phyloP scores from a whole-genome alignment of 2,888 invertebrate species.

The Fabriciana adippe region DNA sequence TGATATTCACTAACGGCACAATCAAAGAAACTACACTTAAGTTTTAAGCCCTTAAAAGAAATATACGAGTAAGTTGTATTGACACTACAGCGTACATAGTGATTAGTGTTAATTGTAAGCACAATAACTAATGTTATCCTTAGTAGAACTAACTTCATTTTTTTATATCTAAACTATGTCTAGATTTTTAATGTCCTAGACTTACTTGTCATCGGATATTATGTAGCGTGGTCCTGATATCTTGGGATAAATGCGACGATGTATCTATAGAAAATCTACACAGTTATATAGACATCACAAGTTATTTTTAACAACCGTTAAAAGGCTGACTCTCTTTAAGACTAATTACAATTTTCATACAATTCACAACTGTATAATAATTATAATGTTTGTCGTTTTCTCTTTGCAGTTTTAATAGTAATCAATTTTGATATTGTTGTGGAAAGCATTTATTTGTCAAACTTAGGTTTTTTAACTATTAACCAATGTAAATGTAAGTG shows the following conservation, averaged over 20 bases:
- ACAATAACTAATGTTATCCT: slow-evolving; percentile 9
- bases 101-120: neutral
- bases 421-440: neutral
- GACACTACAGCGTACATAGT: neutral
- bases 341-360: slow-evolving; percentile 1
- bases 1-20: slow-evolving; percentile 16
- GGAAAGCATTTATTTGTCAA: neutral
- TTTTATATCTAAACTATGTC: neutral
- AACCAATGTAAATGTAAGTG: neutral
- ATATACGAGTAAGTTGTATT: neutral
- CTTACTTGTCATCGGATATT: no score
- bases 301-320: slow-evolving; percentile 6
- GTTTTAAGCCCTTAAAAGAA: neutral
- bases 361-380: neutral
- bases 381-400: no score
- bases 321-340: slow-evolving; percentile 29
- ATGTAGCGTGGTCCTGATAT: no score
- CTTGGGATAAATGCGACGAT: neutral
- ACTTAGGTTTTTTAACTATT: neutral
- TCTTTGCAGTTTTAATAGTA: no score
- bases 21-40: neutral
- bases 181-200: no score
- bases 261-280: neutral
- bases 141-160: neutral
- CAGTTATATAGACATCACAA: neutral